Evolutionary conservation across 2,888 invertebrate genomes (phyloP).

Genomic region (Sinodicranocentrus sp.): DNA sequence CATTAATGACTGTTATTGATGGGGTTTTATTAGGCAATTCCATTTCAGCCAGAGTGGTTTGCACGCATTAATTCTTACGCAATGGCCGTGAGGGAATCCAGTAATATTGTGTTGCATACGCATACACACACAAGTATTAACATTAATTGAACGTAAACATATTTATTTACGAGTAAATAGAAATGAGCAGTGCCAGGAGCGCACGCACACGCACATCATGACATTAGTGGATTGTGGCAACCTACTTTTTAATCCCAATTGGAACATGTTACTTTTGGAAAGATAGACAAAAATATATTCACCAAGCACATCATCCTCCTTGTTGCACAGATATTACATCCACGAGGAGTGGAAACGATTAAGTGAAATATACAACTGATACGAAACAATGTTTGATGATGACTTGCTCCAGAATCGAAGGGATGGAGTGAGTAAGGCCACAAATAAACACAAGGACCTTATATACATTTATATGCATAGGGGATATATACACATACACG

Average conservation of each 20-base stretch:
- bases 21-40: too few relatives aligned
- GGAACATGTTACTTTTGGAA: slow-evolving; percentile 38
- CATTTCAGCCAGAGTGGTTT: too few relatives aligned
- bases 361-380: too few relatives aligned
- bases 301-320: slow-evolving; percentile 42
- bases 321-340: not conserved
- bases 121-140: too few relatives aligned
- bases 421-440: slow-evolving; percentile 46
- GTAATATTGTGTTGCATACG: not conserved
- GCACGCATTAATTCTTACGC: too few relatives aligned
- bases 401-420: slow-evolving; percentile 11
- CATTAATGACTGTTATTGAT: too few relatives aligned
- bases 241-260: slow-evolving; percentile 66
- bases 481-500: not conserved
- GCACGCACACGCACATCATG: slow-evolving; percentile 50
- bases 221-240: slow-evolving; percentile 50
- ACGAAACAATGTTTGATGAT: not conserved
- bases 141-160: too few relatives aligned
- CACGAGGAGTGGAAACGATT: too few relatives aligned
- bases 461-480: not conserved
- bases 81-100: not conserved
- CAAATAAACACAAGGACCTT: slow-evolving; percentile 35
- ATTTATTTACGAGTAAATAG: slow-evolving; percentile 31
- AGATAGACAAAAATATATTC: slow-evolving; percentile 17
- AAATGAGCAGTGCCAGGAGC: slow-evolving; percentile 37